Conservation (phyloP, 2,113 vertebrate genomes). For the Probosciger aterrimus region DNA sequence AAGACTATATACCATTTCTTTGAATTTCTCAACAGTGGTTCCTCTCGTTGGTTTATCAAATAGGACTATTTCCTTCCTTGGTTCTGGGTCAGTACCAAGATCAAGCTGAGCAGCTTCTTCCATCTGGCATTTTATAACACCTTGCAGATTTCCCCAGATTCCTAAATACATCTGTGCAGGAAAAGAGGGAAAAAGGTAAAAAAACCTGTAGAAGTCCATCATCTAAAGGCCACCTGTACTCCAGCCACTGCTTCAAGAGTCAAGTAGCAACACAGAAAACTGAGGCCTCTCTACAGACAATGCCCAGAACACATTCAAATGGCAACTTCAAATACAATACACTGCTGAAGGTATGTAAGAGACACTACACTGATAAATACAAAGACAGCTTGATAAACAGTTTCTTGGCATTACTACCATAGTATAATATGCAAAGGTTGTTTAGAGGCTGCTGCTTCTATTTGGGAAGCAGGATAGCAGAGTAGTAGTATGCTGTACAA, state of each 20-base stretch:
- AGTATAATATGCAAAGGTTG: not conserved
- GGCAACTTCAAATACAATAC: not conserved
- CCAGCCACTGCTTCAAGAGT: not conserved
- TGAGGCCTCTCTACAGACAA: not conserved
- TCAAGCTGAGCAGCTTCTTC: constrained; percentile 84
- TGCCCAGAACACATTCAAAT: not conserved
- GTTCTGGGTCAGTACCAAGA: constrained; percentile 86
- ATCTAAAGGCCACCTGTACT: not conserved
- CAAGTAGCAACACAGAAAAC: not conserved
- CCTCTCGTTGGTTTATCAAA: constrained; percentile 94
- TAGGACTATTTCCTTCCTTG: constrained; percentile 83
- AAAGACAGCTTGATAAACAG: not conserved
- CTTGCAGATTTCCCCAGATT: constrained; percentile 91
- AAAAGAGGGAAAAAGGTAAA: not conserved
- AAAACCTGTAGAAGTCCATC: not conserved
- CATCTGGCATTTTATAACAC: constrained; percentile 95
- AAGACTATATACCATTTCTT: constrained; percentile 92
- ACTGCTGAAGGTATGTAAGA: not conserved
- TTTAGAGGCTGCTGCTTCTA: not conserved
- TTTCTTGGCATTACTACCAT: not conserved
- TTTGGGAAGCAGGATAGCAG: not conserved
- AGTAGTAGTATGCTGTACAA: not conserved
- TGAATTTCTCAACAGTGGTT: constrained; percentile 96
- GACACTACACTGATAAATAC: not conserved
- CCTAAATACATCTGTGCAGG: constrained; percentile 88